Base-by-base conservation (phyloP, 2,888 invertebrate genomes). In the Diarsia brunnea region DNA sequence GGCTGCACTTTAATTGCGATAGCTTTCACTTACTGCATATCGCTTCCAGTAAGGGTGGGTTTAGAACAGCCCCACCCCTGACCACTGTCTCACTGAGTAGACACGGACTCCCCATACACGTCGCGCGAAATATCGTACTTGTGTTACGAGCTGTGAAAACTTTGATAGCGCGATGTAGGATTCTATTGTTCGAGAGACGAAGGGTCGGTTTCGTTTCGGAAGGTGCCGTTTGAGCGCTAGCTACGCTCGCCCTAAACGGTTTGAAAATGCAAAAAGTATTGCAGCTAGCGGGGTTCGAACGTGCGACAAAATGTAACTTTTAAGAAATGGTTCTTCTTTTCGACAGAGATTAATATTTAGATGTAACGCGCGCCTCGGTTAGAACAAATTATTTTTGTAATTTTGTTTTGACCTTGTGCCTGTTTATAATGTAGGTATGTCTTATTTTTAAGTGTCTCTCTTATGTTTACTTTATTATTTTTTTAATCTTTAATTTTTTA, bases 71-170 rank as follows among this genome's bases (percentile, higher is more conserved):
- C 63, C 66, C 58, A 58, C 69, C 73, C 60, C 51, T 19, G 19
- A 31, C 49, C 14, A 80, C 81, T 81, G 81, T 49, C 12, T 74
- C 0, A 63, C 85, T 84, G 84, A 58, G 74, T 69, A 80, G 74
- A 74, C 66, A 84, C 74, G 75, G 85, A 81, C 81, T 81, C 63
- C 81, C 58, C 19, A 7, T 12, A 19, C 1, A 2, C 0, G 0
- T 0, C 0, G 2, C 10, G 2, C 4, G n/a, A 27, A 14, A 49
- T 14, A 7, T 70, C 19, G n/a, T 55, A 69, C n/a, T n/a, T 24
- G 7, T 53, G 31, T 43, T 38, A 43, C 38, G 21, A 12, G 21
- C 2, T 45, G 45, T 10, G 69, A 63, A 77, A 78, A 78, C 78
- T 78, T 67, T 24, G 43, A 43, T 77, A 19, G 70, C 66, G 78